Conservation (phyloP, 2,113 vertebrate genomes). For the Clarias batrachus region DNA sequence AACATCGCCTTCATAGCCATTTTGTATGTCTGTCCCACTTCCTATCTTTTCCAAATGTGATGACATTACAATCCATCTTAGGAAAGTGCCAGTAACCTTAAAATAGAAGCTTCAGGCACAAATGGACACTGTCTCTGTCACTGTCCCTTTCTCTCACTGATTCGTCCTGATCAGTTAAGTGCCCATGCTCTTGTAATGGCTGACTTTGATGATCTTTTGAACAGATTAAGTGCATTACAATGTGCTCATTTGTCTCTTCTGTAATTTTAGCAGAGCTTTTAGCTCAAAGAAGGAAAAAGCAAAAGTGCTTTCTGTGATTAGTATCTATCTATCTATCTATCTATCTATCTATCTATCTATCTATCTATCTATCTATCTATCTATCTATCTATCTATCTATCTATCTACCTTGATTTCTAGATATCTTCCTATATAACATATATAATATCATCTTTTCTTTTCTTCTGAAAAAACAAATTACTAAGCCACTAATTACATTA, state of each 20-base stretch:
- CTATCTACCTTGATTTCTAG: background rate
- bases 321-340: slow-evolving; percentile 2
- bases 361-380: background rate
- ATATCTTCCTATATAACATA: no score
- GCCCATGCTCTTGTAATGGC: slow-evolving; percentile 18
- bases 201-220: slow-evolving; percentile 18
- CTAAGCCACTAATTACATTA: no score
- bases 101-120: slow-evolving; percentile 24
- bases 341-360: background rate
- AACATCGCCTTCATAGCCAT: slow-evolving; percentile 22
- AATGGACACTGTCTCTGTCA: slow-evolving; percentile 9
- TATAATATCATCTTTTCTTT: no score
- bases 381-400: background rate
- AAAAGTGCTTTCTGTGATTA: background rate
- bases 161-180: slow-evolving; percentile 31
- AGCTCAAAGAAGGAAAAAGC: background rate
- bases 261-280: slow-evolving; percentile 20
- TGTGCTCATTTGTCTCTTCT: background rate
- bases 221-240: slow-evolving; percentile 2
- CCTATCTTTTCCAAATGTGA: slow-evolving; percentile 13
- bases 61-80: slow-evolving; percentile 24
- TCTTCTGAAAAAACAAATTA: no score
- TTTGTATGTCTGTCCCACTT: background rate
- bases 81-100: slow-evolving; percentile 27
- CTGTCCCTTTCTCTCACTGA: slow-evolving; percentile 1